A percentile compares a stretch with the other conserved stretches of the same genome.
Conservation (phyloP, 2,113 vertebrate species). For the Nerophis ophidion region DNA sequence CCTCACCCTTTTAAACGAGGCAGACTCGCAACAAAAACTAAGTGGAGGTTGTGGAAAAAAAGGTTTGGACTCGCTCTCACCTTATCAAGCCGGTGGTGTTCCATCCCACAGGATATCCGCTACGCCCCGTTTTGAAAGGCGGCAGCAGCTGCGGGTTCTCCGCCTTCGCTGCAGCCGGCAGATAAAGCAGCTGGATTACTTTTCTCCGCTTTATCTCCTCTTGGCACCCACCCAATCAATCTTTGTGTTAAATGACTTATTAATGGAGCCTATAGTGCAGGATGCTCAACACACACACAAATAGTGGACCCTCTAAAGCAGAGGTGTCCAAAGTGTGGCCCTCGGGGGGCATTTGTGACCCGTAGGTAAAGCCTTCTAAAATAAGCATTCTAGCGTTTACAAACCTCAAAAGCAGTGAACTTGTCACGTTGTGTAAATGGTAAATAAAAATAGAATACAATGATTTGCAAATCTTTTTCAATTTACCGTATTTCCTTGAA, state of each 20-base stretch:
- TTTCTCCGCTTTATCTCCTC: slow-evolving; percentile 15
- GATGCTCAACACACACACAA: slow-evolving; percentile 28
- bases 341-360: too few relatives aligned
- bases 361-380: too few relatives aligned
- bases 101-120: not conserved
- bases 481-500: too few relatives aligned
- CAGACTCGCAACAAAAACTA: too few relatives aligned
- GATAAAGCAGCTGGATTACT: slow-evolving; percentile 40
- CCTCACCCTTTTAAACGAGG: too few relatives aligned
- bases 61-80: not conserved
- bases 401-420: too few relatives aligned
- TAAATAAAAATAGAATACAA: too few relatives aligned
- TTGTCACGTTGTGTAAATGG: too few relatives aligned
- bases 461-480: too few relatives aligned
- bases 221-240: slow-evolving; percentile 48
- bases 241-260: slow-evolving; percentile 57
- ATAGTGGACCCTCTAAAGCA: not conserved
- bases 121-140: not conserved
- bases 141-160: slow-evolving; percentile 33
- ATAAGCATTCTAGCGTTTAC: too few relatives aligned
- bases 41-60: not conserved
- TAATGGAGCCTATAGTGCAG: slow-evolving; percentile 50
- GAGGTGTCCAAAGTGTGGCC: too few relatives aligned
- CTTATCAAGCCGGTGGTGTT: not conserved
- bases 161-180: slow-evolving; percentile 29